These are phyloP conservation scores for Oreochromis spilurus DNA, from an alignment of 2,113 vertebrate genomes.

Conservation along the genomic window DNA sequence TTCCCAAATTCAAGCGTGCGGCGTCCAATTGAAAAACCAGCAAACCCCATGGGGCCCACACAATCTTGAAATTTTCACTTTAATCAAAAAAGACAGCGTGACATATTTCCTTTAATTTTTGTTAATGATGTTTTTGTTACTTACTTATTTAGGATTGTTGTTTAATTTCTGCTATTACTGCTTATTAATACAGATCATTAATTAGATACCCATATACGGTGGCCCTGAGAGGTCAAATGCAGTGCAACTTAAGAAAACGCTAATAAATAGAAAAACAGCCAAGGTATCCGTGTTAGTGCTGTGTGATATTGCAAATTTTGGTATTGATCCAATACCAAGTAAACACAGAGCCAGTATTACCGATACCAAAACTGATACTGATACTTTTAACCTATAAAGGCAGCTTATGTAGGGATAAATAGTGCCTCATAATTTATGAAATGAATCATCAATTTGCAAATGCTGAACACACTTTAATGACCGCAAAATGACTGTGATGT, in stretches of 20 bases:
- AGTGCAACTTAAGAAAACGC: background rate
- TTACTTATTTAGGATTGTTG: background rate
- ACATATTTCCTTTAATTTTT: background rate
- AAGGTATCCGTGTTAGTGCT: background rate
- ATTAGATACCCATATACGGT: background rate
- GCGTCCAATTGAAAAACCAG: background rate
- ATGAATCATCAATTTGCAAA: background rate
- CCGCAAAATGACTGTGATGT: background rate
- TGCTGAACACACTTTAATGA: background rate
- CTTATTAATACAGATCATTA: background rate
- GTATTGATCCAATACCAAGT: background rate
- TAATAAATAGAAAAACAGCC: background rate
- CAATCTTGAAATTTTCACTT: background rate
- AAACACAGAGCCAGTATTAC: background rate
- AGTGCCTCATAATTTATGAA: background rate
- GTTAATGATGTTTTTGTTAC: background rate
- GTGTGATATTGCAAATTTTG: background rate
- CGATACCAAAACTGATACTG: background rate
- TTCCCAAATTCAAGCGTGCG: background rate
- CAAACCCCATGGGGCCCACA: background rate
- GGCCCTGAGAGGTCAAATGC: background rate
- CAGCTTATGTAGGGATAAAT: background rate
- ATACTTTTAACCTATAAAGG: background rate
- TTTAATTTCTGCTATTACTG: background rate
- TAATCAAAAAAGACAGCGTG: background rate